Conservation (phyloP, 1,140 invertebrate genomes). For the Amyelois transitella region DNA sequence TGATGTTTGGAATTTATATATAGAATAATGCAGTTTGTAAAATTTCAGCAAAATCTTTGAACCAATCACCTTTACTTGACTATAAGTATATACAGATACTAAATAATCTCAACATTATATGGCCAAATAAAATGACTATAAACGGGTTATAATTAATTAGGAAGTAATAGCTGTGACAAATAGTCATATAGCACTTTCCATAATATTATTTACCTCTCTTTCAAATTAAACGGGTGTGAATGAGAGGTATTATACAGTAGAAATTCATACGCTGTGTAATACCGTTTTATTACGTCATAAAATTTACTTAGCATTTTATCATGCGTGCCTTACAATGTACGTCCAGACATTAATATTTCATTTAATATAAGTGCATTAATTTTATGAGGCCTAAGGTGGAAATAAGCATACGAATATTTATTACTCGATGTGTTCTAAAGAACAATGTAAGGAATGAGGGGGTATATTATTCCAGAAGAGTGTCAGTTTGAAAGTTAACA, state of each 20-base stretch:
- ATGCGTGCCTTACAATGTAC: slow-evolving; percentile 45
- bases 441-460: slow-evolving; percentile 32
- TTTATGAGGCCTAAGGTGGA: slow-evolving; percentile 58
- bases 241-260: slow-evolving; percentile 21
- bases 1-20: too few relatives aligned
- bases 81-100: too few relatives aligned
- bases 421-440: slow-evolving; percentile 38
- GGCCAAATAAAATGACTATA: background rate
- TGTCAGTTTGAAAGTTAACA: too few relatives aligned
- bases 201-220: slow-evolving; percentile 5
- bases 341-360: slow-evolving; percentile 53
- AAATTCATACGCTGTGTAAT: slow-evolving; percentile 40
- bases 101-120: background rate
- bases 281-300: slow-evolving; percentile 55
- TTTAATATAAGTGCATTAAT: slow-evolving; percentile 61
- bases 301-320: slow-evolving; percentile 60
- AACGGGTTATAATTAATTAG: slow-evolving; percentile 11
- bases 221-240: slow-evolving; percentile 1
- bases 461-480: too few relatives aligned
- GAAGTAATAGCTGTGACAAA: slow-evolving; percentile 6
- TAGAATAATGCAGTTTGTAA: too few relatives aligned
- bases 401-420: slow-evolving; percentile 61
- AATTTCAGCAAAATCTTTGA: too few relatives aligned
- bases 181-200: slow-evolving; percentile 7
- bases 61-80: too few relatives aligned